Conservation (phyloP, 30 jellyfish, hydroid and myxozoan genomes). For the Aurelia coerulea region DNA sequence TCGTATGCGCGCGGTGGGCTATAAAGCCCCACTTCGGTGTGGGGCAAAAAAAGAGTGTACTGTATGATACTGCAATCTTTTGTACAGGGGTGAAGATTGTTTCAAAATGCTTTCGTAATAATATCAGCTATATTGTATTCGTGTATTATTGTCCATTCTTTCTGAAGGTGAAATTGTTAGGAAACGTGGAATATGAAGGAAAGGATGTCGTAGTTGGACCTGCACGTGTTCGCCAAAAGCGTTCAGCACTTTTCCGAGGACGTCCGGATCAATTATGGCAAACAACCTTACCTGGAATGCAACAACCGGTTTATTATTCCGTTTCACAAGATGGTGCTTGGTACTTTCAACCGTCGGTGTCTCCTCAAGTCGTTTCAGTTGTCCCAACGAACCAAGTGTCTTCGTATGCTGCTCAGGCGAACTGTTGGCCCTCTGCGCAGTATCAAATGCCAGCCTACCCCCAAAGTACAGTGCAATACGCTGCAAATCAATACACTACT, state of each 20-base stretch:
- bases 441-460: conserved; percentile 58
- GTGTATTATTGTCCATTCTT: no score
- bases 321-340: conserved; percentile 84
- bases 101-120: no score
- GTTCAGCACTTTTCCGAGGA: conserved; percentile 64
- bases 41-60: no score
- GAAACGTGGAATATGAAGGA: conserved; percentile 77
- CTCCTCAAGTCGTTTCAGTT: conserved; percentile 78
- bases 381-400: conserved; percentile 59
- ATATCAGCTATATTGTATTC: no score
- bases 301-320: conserved; percentile 77
- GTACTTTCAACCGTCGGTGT: conserved; percentile 79
- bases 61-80: no score
- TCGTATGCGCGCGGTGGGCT: no score
- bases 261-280: conserved; percentile 89
- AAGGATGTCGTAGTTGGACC: conserved; percentile 94
- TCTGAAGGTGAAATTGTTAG: conserved; percentile 66
- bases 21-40: no score
- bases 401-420: conserved; percentile 49
- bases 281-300: conserved; percentile 57
- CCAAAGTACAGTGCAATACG: conserved; percentile 57
- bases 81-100: no score
- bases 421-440: conserved; percentile 67
- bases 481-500: conserved; percentile 5
- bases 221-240: conserved; percentile 93